Evolutionary conservation across 2,797 vertebrate genomes (phyloP), one percentile per base, ranked within the genome.

Genomic region (Salmo trutta): DNA sequence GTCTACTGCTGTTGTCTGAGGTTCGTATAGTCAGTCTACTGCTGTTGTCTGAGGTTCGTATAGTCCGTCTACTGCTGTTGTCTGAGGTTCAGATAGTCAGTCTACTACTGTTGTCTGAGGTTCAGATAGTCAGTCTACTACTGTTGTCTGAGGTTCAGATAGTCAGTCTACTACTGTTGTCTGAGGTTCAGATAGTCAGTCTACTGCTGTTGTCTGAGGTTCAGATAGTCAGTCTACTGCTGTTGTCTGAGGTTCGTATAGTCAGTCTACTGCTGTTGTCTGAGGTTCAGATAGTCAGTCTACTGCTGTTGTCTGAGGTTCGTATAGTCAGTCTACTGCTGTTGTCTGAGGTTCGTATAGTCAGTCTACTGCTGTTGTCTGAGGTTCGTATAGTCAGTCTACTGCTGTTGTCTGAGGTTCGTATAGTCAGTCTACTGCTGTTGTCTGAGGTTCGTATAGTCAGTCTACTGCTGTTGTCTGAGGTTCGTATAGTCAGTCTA

Each of bases 201-300:
- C 41, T 7, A 7, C 47, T 71, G 36, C 54, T 56, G 54, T 56
- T 17, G 16, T n/a, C 54, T 19, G 4, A 4, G 62, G 14, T 59
- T 36, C 33, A 36, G 6, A 6, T 36, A n/a, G n/a, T n/a, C n/a
- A 51, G 24, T 4, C 36, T 27, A 17, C 47, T 71, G 36, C 54
- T 56, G 54, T 56, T 17, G 16, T n/a, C 54, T 19, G 4, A 1
- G 64, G 14, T 59, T 36, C 33, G 7, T 36, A 7, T 36, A 51
- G 31, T 31, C 31, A 4, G 24, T 4, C 41, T 27, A 17, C 47
- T 29, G 41, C 54, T 56, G 54, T 56, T 19, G 16, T n/a, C 54
- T 19, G 4, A 1, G 24, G 14, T 59, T 91, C 87, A 90, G 91
- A 83, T 68, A 51, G 27, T 4, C 41, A 5, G 4, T 4, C 31